These are phyloP conservation scores for Drosophila nr. perissopoda DNA, from an alignment of 2,888 invertebrate genomes.

Conservation along the genomic window DNA sequence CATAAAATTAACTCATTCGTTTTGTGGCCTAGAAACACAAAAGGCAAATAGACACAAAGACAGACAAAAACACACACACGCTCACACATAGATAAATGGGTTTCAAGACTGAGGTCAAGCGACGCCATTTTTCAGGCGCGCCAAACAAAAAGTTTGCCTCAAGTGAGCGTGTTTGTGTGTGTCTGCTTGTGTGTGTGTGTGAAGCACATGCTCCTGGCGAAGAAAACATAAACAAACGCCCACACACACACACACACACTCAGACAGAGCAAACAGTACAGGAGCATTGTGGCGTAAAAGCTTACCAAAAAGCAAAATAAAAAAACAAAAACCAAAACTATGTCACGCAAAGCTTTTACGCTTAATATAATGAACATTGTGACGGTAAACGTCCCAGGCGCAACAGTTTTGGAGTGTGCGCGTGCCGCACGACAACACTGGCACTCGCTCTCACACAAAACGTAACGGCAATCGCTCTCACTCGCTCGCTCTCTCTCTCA, in stretches of 20 bases:
- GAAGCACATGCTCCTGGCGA: constrained; percentile 65
- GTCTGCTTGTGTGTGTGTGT: constrained; percentile 24
- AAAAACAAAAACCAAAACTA: constrained; percentile 53
- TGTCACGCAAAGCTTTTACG: constrained; percentile 72
- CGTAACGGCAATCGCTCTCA: background rate
- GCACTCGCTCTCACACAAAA: constrained; percentile 7
- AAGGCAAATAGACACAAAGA: constrained; percentile 19
- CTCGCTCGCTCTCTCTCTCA: constrained; percentile 9
- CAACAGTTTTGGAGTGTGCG: constrained; percentile 65
- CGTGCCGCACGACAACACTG: constrained; percentile 70
- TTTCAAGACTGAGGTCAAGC: constrained; percentile 69
- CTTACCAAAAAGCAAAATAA: constrained; percentile 41
- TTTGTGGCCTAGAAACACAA: constrained; percentile 64
- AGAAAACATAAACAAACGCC: constrained; percentile 78
- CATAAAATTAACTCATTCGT: constrained; percentile 77
- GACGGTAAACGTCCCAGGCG: constrained; percentile 44
- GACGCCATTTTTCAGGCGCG: constrained; percentile 71
- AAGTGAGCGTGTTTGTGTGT: constrained; percentile 33
- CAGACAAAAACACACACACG: background rate
- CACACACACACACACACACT: constrained; percentile 34
- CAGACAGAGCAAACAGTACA: background rate
- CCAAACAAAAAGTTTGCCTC: constrained; percentile 68
- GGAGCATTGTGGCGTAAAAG: constrained; percentile 61
- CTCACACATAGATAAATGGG: constrained; percentile 31
- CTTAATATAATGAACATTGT: constrained; percentile 54